Conservation (phyloP, 2,797 vertebrate genomes). For the Linurgus olivaceus region DNA sequence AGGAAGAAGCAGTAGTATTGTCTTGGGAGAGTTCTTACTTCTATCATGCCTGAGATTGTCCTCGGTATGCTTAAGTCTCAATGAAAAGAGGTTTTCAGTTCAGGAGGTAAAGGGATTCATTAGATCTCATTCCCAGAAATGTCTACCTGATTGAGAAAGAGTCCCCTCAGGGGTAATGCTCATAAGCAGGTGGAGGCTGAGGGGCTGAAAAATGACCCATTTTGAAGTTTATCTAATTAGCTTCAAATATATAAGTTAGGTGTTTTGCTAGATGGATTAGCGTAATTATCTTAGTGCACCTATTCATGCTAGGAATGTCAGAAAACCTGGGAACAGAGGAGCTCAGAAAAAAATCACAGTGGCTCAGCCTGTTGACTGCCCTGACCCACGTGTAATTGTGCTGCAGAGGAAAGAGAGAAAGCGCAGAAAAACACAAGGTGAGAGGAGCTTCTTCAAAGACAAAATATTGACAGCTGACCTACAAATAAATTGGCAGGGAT, state of each 20-base stretch:
- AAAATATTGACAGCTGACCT: background rate
- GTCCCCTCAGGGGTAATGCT: conserved; percentile 60
- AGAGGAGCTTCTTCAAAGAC: background rate
- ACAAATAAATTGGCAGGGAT: background rate
- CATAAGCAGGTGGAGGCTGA: conserved; percentile 27
- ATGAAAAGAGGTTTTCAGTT: conserved; percentile 50
- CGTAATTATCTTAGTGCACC: conserved; percentile 47
- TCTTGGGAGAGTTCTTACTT: conserved; percentile 20
- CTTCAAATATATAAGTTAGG: conserved; percentile 52
- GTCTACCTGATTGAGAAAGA: conserved; percentile 62
- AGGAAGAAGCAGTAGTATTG: background rate
- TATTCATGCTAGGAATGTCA: conserved; percentile 60
- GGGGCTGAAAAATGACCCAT: conserved; percentile 67
- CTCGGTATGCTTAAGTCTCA: conserved; percentile 31
- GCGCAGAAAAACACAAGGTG: background rate
- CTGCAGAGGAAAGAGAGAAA: background rate
- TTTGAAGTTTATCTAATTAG: conserved; percentile 70
- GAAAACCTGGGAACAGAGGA: conserved; percentile 23
- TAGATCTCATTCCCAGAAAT: conserved; percentile 60
- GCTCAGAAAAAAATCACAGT: background rate
- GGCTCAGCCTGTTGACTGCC: conserved; percentile 35
- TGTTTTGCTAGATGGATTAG: conserved; percentile 69
- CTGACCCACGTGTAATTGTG: background rate
- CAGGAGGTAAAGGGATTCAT: conserved; percentile 61
- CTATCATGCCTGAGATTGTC: background rate